A percentile compares a stretch with the other conserved stretches of the same genome.
These are phyloP conservation scores for Pardalotus punctatus DNA, from an alignment of 2,113 vertebrate species.

Conservation along the genomic window DNA sequence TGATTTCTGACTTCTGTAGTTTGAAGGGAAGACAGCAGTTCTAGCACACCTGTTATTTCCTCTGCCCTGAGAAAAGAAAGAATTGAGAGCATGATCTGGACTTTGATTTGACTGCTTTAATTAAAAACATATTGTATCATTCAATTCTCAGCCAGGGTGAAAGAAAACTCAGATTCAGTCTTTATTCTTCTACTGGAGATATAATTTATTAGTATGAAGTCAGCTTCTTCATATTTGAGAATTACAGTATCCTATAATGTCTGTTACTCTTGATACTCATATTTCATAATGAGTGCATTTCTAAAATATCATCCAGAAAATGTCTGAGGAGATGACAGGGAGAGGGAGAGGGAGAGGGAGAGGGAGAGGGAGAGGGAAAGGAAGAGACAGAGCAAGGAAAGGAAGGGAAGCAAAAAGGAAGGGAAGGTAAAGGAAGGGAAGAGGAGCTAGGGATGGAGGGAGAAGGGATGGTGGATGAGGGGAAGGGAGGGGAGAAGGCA, in stretches of 20 bases:
- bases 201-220: neutral
- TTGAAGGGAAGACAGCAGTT: neutral
- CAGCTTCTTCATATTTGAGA: neutral
- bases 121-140: neutral
- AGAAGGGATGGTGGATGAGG: neutral
- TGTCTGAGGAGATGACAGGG: neutral
- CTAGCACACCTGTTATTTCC: neutral
- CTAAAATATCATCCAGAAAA: neutral
- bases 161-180: neutral
- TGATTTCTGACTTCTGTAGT: neutral
- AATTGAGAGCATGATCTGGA: neutral
- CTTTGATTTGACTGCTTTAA: slow-evolving; percentile 2
- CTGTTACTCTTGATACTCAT: neutral
- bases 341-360: neutral
- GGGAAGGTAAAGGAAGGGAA: neutral
- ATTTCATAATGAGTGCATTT: neutral
- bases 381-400: too few species aligned
- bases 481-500: neutral
- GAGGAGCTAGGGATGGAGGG: neutral
- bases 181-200: neutral
- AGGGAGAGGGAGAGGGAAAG: neutral
- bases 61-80: neutral
- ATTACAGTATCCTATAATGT: neutral
- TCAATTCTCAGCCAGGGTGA: neutral
- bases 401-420: too few species aligned